phyloP scores from a whole-genome alignment of 1,140 invertebrate genomes.

The Platyscapa corneri region DNA sequence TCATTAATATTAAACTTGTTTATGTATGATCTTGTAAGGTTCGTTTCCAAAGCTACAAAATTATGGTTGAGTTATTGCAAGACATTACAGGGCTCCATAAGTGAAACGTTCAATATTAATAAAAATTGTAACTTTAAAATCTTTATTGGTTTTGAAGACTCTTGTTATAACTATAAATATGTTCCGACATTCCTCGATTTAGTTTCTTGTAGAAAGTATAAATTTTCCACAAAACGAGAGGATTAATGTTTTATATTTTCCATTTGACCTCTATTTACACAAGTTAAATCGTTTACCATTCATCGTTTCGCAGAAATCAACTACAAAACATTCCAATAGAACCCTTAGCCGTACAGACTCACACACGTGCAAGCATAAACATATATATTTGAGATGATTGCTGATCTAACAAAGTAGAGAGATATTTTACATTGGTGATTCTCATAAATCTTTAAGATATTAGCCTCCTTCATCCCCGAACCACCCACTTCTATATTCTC shows the following conservation, averaged over 20 bases:
- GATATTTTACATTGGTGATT: constrained; percentile 43
- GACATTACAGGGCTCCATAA: background rate
- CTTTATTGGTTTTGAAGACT: background rate
- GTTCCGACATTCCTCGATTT: background rate
- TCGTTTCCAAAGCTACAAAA: too few relatives aligned
- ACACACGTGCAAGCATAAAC: too few relatives aligned
- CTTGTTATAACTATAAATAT: background rate
- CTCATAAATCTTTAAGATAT: constrained; percentile 43
- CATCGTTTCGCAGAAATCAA: background rate
- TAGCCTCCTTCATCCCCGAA: constrained; percentile 23
- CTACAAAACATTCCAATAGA: constrained; percentile 6
- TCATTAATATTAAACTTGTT: too few relatives aligned
- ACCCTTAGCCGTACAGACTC: background rate
- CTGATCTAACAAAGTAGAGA: constrained; percentile 39
- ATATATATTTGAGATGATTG: constrained; percentile 31
- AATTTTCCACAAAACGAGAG: constrained; percentile 2
- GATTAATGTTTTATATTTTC: background rate
- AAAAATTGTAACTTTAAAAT: background rate
- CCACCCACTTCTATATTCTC: background rate
- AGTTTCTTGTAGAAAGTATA: background rate
- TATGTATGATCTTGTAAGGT: too few relatives aligned
- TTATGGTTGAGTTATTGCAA: too few relatives aligned
- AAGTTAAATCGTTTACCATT: background rate
- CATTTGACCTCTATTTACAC: constrained; percentile 30
- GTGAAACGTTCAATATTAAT: background rate